Evolutionary conservation across 2,888 invertebrate genomes (phyloP).

Genomic region (Pristionchus maxplancki): DNA sequence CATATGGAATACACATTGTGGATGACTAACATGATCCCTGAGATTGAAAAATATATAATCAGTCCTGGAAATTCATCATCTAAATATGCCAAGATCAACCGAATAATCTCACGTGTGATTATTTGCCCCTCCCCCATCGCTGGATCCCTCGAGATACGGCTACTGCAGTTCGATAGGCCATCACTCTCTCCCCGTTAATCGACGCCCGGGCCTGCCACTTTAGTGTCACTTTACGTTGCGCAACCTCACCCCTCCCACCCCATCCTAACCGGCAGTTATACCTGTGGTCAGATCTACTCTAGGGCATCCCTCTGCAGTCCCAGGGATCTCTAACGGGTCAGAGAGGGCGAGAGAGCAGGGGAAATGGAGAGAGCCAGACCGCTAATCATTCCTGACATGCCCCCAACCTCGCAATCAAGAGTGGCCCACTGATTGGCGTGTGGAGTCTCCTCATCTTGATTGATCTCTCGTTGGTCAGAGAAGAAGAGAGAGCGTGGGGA

Average conservation of each 20-base stretch:
- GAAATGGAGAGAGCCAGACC: neutral
- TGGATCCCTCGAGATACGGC: no score
- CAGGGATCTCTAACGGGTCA: neutral
- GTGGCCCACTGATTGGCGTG: slow-evolving; percentile 31
- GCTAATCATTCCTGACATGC: neutral
- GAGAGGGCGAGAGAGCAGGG: neutral
- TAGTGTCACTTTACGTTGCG: slow-evolving; percentile 30
- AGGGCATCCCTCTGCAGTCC: neutral
- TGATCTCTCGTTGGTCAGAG: neutral
- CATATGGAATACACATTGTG: no score
- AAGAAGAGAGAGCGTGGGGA: neutral
- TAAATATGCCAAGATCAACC: no score
- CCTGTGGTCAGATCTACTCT: neutral
- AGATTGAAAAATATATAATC: no score
- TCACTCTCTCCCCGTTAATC: no score
- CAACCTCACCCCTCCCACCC: neutral
- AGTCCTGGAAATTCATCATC: no score
- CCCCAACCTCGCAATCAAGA: slow-evolving; percentile 18
- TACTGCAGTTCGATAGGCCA: neutral
- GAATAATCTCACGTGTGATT: no score
- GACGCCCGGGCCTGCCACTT: neutral
- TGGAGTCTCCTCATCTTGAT: neutral
- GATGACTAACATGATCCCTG: no score
- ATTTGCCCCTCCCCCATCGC: no score
- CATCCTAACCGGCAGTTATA: slow-evolving; percentile 13